A percentile compares a stretch with the other conserved stretches of the same genome.
phyloP scores from a whole-genome alignment of 2,888 invertebrate species.

The Penaeus monodon region DNA sequence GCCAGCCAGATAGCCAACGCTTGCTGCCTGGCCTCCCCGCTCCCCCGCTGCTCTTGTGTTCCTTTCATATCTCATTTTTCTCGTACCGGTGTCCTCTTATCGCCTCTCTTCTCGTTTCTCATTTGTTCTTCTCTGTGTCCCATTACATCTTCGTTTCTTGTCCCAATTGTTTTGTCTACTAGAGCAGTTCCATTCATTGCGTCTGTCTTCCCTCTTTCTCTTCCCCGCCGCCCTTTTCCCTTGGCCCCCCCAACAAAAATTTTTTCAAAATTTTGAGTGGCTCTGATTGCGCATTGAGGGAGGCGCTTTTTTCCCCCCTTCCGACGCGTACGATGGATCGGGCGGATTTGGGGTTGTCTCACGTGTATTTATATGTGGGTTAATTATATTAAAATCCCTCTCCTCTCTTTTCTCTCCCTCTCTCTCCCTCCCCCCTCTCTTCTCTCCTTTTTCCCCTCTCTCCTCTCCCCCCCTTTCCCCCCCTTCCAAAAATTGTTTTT shows the following conservation, averaged over 20 bases:
- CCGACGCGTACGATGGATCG: background rate
- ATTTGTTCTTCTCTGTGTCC: no score
- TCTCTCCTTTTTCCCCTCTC: no score
- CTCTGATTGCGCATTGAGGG: background rate
- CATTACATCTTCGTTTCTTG: background rate
- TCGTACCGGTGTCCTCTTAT: no score
- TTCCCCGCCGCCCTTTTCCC: background rate
- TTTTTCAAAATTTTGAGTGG: background rate
- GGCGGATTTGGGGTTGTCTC: no score
- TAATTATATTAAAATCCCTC: no score
- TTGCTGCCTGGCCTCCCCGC: background rate
- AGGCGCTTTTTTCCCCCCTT: background rate
- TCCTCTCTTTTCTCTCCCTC: no score
- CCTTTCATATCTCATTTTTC: background rate
- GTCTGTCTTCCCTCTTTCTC: background rate
- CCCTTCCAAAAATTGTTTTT: no score
- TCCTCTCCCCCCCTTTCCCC: no score
- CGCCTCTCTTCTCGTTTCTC: no score
- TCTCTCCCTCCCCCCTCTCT: no score
- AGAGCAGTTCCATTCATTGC: background rate
- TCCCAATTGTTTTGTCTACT: background rate
- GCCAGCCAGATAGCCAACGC: no score
- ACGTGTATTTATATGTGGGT: no score
- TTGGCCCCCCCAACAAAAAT: background rate
- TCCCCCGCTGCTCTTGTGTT: background rate